Evolutionary conservation across 2,888 invertebrate genomes (phyloP).

Genomic region (Protonemura montana): DNA sequence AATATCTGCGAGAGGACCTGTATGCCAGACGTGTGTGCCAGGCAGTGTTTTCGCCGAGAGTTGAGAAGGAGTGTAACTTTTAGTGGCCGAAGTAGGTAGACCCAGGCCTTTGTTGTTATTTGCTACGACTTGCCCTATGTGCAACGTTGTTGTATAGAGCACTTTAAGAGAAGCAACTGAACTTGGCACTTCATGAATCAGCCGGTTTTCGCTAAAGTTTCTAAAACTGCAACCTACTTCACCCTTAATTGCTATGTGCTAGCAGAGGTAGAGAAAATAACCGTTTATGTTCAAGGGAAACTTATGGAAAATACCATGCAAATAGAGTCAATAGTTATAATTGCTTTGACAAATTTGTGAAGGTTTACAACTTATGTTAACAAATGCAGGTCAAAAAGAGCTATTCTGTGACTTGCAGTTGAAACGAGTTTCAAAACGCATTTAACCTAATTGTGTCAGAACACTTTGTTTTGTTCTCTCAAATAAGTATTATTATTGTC

Average conservation of each 20-base stretch:
- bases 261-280: background rate
- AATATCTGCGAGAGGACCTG: background rate
- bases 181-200: constrained; percentile 23
- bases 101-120: background rate
- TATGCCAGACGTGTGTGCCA: background rate
- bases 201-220: background rate
- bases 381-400: no score
- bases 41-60: background rate
- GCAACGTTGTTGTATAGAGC: background rate
- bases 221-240: constrained; percentile 24
- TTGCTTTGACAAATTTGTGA: background rate
- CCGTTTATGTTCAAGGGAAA: background rate
- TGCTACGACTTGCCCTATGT: background rate
- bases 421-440: no score
- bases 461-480: no score
- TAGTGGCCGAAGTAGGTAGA: background rate
- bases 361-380: no score
- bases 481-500: no score
- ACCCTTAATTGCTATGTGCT: background rate
- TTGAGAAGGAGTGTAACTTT: background rate
- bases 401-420: background rate
- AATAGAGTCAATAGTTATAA: background rate
- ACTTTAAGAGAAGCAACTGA: constrained; percentile 14
- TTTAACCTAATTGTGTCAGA: no score
- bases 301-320: background rate